Base-by-base conservation (phyloP, 37 sponge, comb jelly and placozoan species). In the Chondrilla cf. caribensis region DNA sequence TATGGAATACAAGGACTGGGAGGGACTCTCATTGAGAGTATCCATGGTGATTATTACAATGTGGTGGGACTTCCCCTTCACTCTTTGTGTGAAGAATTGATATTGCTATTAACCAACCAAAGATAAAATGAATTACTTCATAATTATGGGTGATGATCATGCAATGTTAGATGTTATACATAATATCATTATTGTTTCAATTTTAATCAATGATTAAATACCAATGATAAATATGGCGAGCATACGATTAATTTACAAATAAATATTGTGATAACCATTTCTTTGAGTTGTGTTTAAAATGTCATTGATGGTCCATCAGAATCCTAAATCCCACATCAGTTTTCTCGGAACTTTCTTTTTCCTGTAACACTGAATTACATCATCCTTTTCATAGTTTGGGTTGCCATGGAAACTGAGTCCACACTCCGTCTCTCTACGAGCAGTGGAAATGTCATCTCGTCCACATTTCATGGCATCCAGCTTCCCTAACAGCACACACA, bases 1-100 rank as follows among this genome's bases (percentile, higher is more conserved):
- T 96, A 94, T 85, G 97, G 97, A 2, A 91, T 91, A 47, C 97
- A 97, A 70, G 97, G 92, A 2, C 65, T 86, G 9, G 97, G 95
- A n/a, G 92, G 88, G 19, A 90, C 95, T 40, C 71, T 97, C 57
- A 86, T 97, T 18, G 79, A 51, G 33, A 79, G 84, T 11, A 86
- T 97, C 31, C 26, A 58, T 57, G 97, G 97, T 38, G 97, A 97
- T 80, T 97, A 86, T 44, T 94, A 70, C 86, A 97, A 94, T 78
- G 97, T 97, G 54, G 93, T 92, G 14, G 97, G 97, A 59, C 90
- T 97, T 4, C 97, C 97, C 3, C 78, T 97, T 5, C 87, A 97
- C 60, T 77, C 57, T 51, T 66, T 93, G 26, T 91, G 94, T 41
- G 32, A 25, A 18, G 89, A 93, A 79, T 68, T 96, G 14, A 29